phyloP scores from a whole-genome alignment of 2,797 vertebrate species.

The Nothura maculosa region DNA sequence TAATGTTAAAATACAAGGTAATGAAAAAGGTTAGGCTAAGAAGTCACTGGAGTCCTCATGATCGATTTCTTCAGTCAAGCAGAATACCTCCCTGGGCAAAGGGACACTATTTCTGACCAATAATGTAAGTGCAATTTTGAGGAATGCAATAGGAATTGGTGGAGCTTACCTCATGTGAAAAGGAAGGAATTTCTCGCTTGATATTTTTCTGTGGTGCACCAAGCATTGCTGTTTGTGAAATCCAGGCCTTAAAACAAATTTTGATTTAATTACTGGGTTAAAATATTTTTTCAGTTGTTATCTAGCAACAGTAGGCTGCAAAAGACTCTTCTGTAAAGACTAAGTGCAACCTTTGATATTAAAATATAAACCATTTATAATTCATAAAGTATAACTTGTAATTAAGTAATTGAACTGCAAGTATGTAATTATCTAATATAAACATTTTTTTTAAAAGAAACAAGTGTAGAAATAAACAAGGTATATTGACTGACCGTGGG shows the following conservation, averaged over 20 bases:
- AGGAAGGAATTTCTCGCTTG: neutral
- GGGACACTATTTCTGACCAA: neutral
- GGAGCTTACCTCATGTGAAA: neutral
- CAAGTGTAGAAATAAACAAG: neutral
- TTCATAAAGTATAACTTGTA: neutral
- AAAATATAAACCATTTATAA: neutral
- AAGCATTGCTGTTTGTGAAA: constrained; percentile 1
- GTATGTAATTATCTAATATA: neutral
- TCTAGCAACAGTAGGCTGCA: neutral
- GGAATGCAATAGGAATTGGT: neutral
- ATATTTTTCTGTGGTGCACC: neutral
- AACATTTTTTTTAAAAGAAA: neutral
- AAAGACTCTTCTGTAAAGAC: neutral
- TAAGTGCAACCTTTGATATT: neutral
- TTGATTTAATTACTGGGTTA: neutral
- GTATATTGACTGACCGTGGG: neutral
- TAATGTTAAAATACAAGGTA: neutral
- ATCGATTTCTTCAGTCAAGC: neutral
- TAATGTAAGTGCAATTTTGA: constrained; percentile 8
- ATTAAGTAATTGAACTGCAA: constrained; percentile 4
- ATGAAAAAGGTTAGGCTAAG: neutral
- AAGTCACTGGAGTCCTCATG: neutral
- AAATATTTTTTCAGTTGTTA: neutral
- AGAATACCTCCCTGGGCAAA: neutral
- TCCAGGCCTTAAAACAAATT: neutral